Evolutionary conservation across 2,797 vertebrate genomes (phyloP).

Genomic region (Hybognathus amarus): DNA sequence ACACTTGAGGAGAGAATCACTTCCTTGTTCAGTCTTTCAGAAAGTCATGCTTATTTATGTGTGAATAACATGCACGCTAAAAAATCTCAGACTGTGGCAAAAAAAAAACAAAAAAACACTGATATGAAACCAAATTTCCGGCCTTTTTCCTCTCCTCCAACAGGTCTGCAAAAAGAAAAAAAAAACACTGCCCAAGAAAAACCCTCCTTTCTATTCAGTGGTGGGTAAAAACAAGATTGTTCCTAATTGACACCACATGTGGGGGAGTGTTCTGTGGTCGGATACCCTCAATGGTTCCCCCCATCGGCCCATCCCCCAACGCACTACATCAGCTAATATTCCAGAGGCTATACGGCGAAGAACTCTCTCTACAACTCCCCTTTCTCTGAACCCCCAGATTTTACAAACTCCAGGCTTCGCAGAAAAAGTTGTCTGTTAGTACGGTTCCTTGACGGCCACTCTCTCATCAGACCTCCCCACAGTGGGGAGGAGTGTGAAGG

Average conservation of each 20-base stretch:
- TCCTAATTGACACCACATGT: constrained; percentile 88
- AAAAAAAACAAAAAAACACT: constrained; percentile 53
- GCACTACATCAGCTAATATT: constrained; percentile 80
- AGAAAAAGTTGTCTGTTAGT: constrained; percentile 74
- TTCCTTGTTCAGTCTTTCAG: constrained; percentile 18
- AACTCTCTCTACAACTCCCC: constrained; percentile 57
- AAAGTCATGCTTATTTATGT: constrained; percentile 49
- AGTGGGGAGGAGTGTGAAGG: constrained; percentile 53
- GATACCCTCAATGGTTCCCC: constrained; percentile 76
- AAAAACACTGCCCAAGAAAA: constrained; percentile 69
- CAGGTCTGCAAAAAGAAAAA: constrained; percentile 69
- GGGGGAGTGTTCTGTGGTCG: constrained; percentile 82
- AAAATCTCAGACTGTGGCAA: constrained; percentile 50
- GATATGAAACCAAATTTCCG: constrained; percentile 65
- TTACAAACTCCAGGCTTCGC: constrained; percentile 67
- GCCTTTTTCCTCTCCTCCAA: constrained; percentile 46
- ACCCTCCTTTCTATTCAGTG: constrained; percentile 79
- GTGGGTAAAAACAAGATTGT: constrained; percentile 86
- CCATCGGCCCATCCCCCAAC: constrained; percentile 63
- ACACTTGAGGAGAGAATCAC: constrained; percentile 18
- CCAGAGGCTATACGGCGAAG: constrained; percentile 70
- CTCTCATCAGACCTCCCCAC: constrained; percentile 64
- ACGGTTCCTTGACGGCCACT: constrained; percentile 76
- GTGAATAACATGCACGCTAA: constrained; percentile 31
- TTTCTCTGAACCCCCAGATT: constrained; percentile 52